Percentiles rank a stretch among this genome's conserved stretches.
phyloP scores from a whole-genome alignment of 2,888 invertebrate species.

The Phyto melanocephala region DNA sequence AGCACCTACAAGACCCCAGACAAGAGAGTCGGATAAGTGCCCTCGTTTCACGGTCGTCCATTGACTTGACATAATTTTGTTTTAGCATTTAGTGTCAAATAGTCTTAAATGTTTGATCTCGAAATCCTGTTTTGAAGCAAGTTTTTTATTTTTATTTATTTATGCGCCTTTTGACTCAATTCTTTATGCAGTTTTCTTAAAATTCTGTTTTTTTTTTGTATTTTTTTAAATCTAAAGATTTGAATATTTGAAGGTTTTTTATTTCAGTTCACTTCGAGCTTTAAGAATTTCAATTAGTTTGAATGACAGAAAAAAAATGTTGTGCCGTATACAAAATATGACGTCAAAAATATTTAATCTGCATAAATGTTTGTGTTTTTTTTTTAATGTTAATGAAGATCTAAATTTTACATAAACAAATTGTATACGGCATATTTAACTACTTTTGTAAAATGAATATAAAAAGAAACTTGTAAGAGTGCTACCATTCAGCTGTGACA shows the following conservation, averaged over 20 bases:
- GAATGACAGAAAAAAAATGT: neutral
- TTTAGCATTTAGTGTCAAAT: too few species aligned
- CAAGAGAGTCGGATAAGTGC: too few species aligned
- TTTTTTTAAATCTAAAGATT: conserved; percentile 14
- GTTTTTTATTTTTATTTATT: conserved; percentile 9
- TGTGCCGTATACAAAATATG: conserved; percentile 27
- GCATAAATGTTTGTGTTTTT: conserved; percentile 25
- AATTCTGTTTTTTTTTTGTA: neutral
- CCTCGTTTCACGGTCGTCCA: too few species aligned
- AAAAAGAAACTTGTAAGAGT: too few species aligned
- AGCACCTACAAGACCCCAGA: too few species aligned
- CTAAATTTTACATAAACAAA: conserved; percentile 28
- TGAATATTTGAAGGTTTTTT: conserved; percentile 60
- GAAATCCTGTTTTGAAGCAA: neutral
- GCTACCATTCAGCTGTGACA: too few species aligned
- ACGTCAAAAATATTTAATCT: conserved; percentile 50
- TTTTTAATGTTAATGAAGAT: conserved; percentile 4
- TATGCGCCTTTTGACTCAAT: conserved; percentile 16
- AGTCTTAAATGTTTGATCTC: too few species aligned
- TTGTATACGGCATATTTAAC: too few species aligned
- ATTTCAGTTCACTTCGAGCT: neutral
- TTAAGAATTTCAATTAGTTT: conserved; percentile 50
- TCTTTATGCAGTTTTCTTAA: neutral
- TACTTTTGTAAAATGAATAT: too few species aligned
- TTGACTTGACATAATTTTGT: too few species aligned